These are phyloP conservation scores for Poeciliopsis retropinna DNA, from an alignment of 2,113 vertebrate genomes.

Conservation along the genomic window DNA sequence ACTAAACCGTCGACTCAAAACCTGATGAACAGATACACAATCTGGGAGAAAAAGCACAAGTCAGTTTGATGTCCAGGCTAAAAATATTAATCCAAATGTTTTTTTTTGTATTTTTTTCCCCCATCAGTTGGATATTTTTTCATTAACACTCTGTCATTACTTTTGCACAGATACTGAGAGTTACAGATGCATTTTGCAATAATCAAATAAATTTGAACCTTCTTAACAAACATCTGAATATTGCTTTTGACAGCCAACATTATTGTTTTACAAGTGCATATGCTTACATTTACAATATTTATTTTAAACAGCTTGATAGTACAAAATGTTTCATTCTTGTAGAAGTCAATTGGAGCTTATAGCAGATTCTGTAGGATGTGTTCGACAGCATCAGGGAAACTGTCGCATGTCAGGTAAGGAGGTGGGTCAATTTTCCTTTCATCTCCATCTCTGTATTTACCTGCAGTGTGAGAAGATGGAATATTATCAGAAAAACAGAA, in stretches of 20 bases:
- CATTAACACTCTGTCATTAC: background rate
- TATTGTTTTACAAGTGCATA: background rate
- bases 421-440: constrained; percentile 85
- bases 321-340: background rate
- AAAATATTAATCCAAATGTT: background rate
- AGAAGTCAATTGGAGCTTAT: accelerated
- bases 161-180: background rate
- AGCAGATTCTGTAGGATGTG: constrained; percentile 83
- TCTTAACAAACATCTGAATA: background rate
- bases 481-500: background rate
- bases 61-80: constrained; percentile 80
- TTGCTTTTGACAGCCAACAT: background rate
- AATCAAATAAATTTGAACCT: background rate
- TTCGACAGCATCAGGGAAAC: constrained; percentile 88
- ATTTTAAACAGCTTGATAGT: background rate
- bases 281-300: background rate
- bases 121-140: background rate
- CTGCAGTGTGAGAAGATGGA: constrained; percentile 61
- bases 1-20: constrained; percentile 91
- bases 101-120: too few species aligned
- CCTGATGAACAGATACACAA: constrained; percentile 85
- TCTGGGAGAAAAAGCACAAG: constrained; percentile 91
- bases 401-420: constrained; percentile 87
- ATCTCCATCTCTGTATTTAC: constrained; percentile 89
- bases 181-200: background rate